phyloP scores from a whole-genome alignment of 2,113 vertebrate genomes.

The Eudyptes chrysolophus region DNA sequence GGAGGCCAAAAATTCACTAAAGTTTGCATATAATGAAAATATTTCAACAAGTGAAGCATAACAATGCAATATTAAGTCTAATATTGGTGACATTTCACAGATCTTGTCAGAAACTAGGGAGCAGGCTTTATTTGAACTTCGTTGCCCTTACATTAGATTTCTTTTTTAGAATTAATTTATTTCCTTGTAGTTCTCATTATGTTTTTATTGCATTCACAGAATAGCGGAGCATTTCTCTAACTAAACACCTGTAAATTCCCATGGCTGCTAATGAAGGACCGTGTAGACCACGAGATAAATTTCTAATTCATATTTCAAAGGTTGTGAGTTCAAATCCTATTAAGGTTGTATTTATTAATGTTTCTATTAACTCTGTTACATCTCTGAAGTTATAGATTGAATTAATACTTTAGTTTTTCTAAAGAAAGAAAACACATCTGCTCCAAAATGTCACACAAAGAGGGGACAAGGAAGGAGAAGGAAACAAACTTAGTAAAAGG shows the following conservation, averaged over 20 bases:
- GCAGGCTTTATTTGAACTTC: conserved; percentile 65
- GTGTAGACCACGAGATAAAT: conserved; percentile 52
- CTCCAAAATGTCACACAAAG: neutral
- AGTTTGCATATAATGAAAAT: conserved; percentile 40
- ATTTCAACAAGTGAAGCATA: conserved; percentile 46
- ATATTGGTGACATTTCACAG: conserved; percentile 60
- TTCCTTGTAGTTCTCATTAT: conserved; percentile 71
- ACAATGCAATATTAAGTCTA: conserved; percentile 40
- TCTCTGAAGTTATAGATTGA: conserved; percentile 29
- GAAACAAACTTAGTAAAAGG: neutral
- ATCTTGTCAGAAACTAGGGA: conserved; percentile 57
- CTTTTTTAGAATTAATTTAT: conserved; percentile 68
- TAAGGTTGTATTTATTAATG: conserved; percentile 58
- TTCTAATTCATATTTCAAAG: conserved; percentile 67
- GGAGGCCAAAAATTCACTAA: neutral
- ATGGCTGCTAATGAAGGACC: conserved; percentile 63
- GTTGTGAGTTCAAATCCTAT: conserved; percentile 66
- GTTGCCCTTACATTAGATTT: conserved; percentile 61
- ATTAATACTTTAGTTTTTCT: conserved; percentile 2
- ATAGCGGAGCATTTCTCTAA: conserved; percentile 46
- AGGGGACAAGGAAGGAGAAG: neutral
- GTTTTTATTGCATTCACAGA: conserved; percentile 70
- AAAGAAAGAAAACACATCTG: neutral
- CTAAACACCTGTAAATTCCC: conserved; percentile 73
- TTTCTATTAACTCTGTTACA: conserved; percentile 65